These are phyloP conservation scores for Drosophila dunni DNA, from an alignment of 1,140 invertebrate genomes.

Conservation along the genomic window DNA sequence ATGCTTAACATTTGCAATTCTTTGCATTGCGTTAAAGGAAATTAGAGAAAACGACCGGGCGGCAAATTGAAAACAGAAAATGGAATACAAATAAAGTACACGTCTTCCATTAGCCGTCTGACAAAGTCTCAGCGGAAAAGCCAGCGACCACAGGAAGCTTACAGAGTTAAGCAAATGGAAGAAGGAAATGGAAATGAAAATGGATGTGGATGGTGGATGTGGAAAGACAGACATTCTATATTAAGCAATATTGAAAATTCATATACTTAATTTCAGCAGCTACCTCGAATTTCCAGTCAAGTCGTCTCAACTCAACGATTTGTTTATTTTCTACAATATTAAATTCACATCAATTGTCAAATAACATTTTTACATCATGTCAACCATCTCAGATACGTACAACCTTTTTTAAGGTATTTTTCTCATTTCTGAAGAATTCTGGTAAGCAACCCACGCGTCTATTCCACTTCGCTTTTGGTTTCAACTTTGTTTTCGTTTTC, in stretches of 20 bases:
- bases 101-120: slow-evolving; percentile 28
- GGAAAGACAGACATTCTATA: neutral
- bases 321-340: slow-evolving; percentile 36
- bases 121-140: slow-evolving; percentile 6
- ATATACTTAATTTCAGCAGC: slow-evolving; percentile 13
- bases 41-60: slow-evolving; percentile 59
- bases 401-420: slow-evolving; percentile 5
- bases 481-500: slow-evolving; percentile 46
- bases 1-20: slow-evolving; percentile 76
- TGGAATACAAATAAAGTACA: slow-evolving; percentile 70
- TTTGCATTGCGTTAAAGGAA: slow-evolving; percentile 67
- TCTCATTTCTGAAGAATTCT: slow-evolving; percentile 55
- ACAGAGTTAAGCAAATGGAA: neutral
- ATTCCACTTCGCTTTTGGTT: slow-evolving; percentile 65
- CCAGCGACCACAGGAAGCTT: slow-evolving; percentile 9
- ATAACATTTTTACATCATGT: slow-evolving; percentile 25
- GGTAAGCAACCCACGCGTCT: slow-evolving; percentile 40
- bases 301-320: slow-evolving; percentile 18
- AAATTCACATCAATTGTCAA: slow-evolving; percentile 44
- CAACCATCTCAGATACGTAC: slow-evolving; percentile 40
- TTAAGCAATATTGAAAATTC: slow-evolving; percentile 10
- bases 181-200: slow-evolving; percentile 6
- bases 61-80: slow-evolving; percentile 69
- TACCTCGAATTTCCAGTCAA: slow-evolving; percentile 4
- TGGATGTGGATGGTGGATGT: too few relatives aligned